phyloP scores from a whole-genome alignment of 2,113 vertebrate species.

The Pluvianellus socialis region DNA sequence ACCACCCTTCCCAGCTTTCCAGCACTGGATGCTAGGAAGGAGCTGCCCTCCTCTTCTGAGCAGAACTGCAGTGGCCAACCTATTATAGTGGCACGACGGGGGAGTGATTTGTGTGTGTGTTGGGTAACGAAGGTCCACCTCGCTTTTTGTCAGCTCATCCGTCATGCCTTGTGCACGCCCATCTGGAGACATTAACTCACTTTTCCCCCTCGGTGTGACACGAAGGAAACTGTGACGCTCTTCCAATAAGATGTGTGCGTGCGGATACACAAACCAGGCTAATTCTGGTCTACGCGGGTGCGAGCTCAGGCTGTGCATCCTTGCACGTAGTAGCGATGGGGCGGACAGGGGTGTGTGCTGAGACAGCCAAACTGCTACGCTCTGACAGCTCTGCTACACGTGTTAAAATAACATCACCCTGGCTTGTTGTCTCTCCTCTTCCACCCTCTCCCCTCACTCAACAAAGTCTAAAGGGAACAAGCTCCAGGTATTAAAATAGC shows the following conservation, averaged over 20 bases:
- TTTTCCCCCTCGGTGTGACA: background rate
- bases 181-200: background rate
- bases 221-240: fast-evolving
- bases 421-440: constrained; percentile 39
- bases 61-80: background rate
- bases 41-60: background rate
- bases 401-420: constrained; percentile 52
- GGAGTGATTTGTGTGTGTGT: background rate
- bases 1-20: background rate
- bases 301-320: constrained; percentile 37
- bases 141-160: background rate
- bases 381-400: background rate
- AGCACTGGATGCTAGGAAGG: background rate
- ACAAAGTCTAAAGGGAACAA: constrained; percentile 27
- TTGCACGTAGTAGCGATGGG: constrained; percentile 13
- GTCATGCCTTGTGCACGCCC: fast-evolving
- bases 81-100: fast-evolving
- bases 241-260: background rate
- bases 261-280: background rate
- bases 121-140: background rate
- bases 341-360: background rate
- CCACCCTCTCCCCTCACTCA: constrained; percentile 21
- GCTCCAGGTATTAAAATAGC: constrained; percentile 64
- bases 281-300: background rate
- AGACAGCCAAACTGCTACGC: background rate